Percentiles rank a stretch among this genome's conserved stretches.
phyloP scores from a whole-genome alignment of 2,797 vertebrate genomes.

The Chloroceryle inda region DNA sequence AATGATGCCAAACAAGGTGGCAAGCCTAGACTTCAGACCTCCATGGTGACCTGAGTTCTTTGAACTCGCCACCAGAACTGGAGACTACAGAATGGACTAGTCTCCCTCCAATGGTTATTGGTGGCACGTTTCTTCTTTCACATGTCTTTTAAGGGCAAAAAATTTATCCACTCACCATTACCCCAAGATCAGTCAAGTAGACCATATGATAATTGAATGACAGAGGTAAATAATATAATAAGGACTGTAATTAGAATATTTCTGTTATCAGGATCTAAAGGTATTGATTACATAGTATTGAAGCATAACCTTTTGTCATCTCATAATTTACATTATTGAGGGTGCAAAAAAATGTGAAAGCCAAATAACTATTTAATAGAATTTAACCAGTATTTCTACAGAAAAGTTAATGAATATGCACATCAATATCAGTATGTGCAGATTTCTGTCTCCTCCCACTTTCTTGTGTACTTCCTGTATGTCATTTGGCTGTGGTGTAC shows the following conservation, averaged over 20 bases:
- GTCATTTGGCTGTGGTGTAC: background rate
- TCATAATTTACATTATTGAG: background rate
- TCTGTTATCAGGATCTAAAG: background rate
- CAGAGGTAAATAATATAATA: background rate
- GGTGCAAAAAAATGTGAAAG: background rate
- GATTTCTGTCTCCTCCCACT: background rate
- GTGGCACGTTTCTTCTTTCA: background rate
- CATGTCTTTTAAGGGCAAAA: background rate
- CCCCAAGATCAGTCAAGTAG: background rate
- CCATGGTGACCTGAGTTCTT: background rate
- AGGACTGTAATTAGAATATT: background rate
- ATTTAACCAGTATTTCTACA: background rate
- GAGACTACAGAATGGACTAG: background rate
- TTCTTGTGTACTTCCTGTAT: background rate
- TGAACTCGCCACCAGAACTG: background rate
- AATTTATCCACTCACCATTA: background rate
- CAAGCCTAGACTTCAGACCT: background rate
- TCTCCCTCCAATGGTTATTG: background rate
- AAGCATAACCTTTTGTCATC: background rate
- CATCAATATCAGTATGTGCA: background rate
- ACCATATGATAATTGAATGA: background rate
- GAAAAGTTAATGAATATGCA: too few species aligned
- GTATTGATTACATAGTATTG: background rate
- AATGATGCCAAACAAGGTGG: background rate
- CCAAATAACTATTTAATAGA: background rate